phyloP scores from a whole-genome alignment of 2,113 vertebrate genomes.

The Rhegmatorhina hoffmannsi region DNA sequence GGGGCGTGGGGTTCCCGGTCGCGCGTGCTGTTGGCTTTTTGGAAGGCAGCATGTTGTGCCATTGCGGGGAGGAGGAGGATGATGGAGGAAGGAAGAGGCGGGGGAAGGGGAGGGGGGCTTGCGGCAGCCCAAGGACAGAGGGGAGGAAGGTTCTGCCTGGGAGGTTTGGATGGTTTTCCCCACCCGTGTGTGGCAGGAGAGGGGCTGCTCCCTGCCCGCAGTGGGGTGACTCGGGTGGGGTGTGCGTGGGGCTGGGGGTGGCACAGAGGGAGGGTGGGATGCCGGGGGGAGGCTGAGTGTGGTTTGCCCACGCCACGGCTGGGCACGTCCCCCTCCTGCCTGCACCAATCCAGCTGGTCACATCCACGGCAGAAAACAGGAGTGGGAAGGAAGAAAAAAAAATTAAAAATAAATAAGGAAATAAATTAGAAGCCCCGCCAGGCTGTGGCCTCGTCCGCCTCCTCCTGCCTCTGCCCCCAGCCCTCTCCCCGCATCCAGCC shows the following conservation, averaged over 20 bases:
- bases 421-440: background rate
- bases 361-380: background rate
- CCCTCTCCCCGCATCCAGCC: background rate
- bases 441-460: background rate
- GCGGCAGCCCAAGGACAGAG: conserved; percentile 7
- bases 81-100: background rate
- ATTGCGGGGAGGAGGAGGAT: background rate
- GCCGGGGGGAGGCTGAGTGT: background rate
- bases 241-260: background rate
- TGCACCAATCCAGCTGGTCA: background rate
- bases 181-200: background rate
- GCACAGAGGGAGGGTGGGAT: background rate
- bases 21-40: background rate
- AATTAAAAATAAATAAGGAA: background rate
- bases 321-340: background rate
- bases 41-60: background rate
- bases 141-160: background rate
- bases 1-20: background rate
- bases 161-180: background rate
- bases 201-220: background rate
- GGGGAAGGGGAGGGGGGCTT: background rate
- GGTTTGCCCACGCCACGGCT: background rate
- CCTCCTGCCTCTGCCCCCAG: background rate
- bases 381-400: background rate
- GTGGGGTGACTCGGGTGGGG: background rate